Evolutionary conservation across 2,113 vertebrate species (phyloP).

Genomic region (Passer domesticus): DNA sequence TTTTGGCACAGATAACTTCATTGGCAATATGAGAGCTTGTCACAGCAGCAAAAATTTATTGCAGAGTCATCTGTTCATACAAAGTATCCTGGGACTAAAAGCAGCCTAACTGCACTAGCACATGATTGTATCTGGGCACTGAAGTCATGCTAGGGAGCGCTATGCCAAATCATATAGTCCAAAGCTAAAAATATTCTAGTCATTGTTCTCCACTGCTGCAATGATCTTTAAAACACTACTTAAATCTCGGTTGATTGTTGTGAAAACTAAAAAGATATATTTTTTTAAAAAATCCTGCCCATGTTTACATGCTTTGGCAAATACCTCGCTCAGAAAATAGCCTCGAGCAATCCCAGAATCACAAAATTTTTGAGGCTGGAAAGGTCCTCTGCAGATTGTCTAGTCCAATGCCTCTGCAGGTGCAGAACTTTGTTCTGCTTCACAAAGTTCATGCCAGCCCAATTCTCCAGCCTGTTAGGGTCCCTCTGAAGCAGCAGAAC

Average conservation of each 20-base stretch:
- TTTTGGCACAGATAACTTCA: background rate
- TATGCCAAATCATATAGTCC: background rate
- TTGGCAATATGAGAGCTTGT: background rate
- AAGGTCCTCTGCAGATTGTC: background rate
- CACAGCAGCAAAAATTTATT: background rate
- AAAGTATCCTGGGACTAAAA: background rate
- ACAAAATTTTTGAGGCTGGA: background rate
- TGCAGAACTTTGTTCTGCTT: background rate
- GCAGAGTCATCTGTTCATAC: background rate
- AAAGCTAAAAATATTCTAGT: background rate
- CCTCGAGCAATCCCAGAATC: background rate
- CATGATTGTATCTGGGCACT: background rate
- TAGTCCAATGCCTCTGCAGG: background rate
- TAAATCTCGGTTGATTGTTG: background rate
- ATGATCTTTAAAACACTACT: background rate
- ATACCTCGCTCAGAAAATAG: background rate
- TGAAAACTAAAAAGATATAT: background rate
- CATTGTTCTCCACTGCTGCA: background rate
- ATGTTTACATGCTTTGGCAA: background rate
- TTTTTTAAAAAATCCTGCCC: background rate
- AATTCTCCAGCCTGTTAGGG: background rate
- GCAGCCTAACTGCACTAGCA: background rate
- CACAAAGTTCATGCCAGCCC: background rate
- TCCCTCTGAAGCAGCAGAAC: background rate
- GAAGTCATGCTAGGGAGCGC: background rate